Evolutionary conservation across 2,888 invertebrate genomes (phyloP), one percentile per base, ranked within the genome.

Genomic region (Plagiodera versicolora): DNA sequence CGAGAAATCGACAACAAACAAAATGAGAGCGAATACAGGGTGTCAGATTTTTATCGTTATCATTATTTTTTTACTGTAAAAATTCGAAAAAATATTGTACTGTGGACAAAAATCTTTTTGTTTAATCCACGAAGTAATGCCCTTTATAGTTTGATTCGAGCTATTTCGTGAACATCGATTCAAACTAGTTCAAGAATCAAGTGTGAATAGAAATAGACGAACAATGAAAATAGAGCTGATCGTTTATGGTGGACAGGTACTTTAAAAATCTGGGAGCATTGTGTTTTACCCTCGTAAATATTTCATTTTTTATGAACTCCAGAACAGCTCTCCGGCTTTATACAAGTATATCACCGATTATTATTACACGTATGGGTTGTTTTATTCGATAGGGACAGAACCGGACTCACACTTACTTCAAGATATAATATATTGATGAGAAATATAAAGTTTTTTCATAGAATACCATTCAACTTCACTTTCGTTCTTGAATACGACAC

Each of bases 231-330:
- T 65, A 66, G 64, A 65, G 64, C 65, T 66, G 68, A 68, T 69
- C 65, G 61, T 57, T 55, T 64, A 70, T 70, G 71, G 73, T 69
- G 65, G 70, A 67, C 72, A 74, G 73, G 74, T 74, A 74, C 73
- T 73, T 74, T 17, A 24, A 24, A 53, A 53, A 44, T 24, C 53
- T 56, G 64, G 69, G 65, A 66, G 66, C 64, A 68, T 71, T 70
- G 66, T 69, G 57, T 60, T 64, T 67, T 70, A 70, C 71, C 70
- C 73, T 70, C 69, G 59, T 11, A 62, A 67, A 60, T 73, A 73
- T 73, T 67, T 71, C 72, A 70, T 73, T 74, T 73, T 73, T 73
- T 74, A 60, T 47, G 52, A 60, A 64, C 60, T 50, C 53, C 47
- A 47, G 67, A 70, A 71, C 73, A 73, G 72, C 72, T 73, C 70